Evolutionary conservation across 2,113 vertebrate species (phyloP).

Genomic region (Etia nguti): DNA sequence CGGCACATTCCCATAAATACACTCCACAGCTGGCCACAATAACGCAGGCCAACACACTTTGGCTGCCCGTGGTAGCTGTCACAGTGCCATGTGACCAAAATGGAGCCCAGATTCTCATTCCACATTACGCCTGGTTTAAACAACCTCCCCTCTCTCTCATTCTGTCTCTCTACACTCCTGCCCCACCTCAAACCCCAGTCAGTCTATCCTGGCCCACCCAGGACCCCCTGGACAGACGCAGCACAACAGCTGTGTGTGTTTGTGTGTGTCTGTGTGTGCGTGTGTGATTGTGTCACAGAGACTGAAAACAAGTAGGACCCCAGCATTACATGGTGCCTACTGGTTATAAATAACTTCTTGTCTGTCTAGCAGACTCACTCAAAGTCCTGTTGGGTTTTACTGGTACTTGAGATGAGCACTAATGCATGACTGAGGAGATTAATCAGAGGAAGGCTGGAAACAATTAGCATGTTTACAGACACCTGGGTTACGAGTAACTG

Average conservation of each 20-base stretch:
- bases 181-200: conserved; percentile 17
- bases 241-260: conserved; percentile 18
- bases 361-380: neutral
- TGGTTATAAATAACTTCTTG: conserved; percentile 41
- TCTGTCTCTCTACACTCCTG: neutral
- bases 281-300: neutral
- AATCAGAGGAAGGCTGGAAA: neutral
- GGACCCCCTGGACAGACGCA: conserved; percentile 35
- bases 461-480: neutral
- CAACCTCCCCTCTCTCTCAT: neutral
- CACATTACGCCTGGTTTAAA: conserved; percentile 30
- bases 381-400: neutral
- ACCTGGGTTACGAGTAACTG: neutral
- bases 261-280: neutral
- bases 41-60: conserved; percentile 25
- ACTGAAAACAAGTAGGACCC: neutral
- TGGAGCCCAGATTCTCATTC: conserved; percentile 6
- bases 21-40: conserved; percentile 29
- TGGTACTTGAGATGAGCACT: neutral
- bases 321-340: neutral
- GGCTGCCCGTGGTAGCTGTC: conserved; percentile 42
- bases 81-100: conserved; percentile 40
- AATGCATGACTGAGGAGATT: neutral
- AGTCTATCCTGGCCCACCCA: neutral
- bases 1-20: conserved; percentile 34